Conservation (phyloP, 2,113 vertebrate genomes). For the Phoenicopterus ruber region DNA sequence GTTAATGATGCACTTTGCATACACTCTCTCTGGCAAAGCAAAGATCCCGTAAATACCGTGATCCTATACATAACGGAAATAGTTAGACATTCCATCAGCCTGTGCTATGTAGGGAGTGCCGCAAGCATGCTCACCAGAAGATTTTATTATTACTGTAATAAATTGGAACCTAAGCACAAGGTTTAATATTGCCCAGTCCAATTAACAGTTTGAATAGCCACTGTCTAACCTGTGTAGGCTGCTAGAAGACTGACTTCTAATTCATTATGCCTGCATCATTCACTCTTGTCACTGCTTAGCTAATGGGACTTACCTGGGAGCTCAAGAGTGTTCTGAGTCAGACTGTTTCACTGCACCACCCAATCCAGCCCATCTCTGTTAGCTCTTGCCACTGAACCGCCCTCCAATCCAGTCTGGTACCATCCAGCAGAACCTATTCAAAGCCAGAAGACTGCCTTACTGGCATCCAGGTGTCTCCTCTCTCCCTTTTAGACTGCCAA, state of each 20-base stretch:
- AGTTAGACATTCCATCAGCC: neutral
- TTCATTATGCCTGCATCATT: neutral
- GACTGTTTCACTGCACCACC: too few relatives aligned
- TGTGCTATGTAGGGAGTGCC: neutral
- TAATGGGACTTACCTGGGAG: fast-evolving
- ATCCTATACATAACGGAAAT: neutral
- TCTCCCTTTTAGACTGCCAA: neutral
- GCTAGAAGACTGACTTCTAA: neutral
- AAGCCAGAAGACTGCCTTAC: neutral
- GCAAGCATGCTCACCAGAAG: neutral
- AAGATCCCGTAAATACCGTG: neutral
- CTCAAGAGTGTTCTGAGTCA: neutral
- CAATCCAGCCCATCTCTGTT: neutral
- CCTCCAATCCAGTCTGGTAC: neutral
- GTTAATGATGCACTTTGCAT: too few relatives aligned
- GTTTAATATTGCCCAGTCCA: neutral
- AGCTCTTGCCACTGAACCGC: neutral
- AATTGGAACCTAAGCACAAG: neutral
- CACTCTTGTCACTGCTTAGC: neutral
- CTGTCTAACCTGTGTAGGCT: neutral
- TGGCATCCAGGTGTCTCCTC: neutral
- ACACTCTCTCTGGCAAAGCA: neutral
- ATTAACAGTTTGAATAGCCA: neutral
- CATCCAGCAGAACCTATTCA: neutral
- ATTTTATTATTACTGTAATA: neutral